Base-by-base conservation (phyloP, 2,888 invertebrate genomes). In the Schizaphis graminum region DNA sequence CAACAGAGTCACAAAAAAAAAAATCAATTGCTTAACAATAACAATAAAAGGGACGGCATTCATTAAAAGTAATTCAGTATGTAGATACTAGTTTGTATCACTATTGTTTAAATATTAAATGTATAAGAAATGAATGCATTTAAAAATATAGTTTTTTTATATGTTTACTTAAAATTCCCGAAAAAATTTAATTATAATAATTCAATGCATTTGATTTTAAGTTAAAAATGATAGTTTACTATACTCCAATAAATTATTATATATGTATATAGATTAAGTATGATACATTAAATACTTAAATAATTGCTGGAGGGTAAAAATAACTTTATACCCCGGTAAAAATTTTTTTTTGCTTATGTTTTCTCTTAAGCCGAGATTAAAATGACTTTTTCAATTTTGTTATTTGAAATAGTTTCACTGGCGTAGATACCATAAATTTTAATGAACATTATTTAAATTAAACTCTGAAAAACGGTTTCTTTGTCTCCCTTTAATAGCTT, bases 401-500 rank as follows among this genome's bases (percentile, higher is more conserved):
- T 13, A 89, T 57, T 89, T 28, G 13, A 89, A 89, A 89, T 89
- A 89, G 26, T 57, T 41, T 24, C 26, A 57, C 26, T 89, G 57
- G 28, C 56, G 28, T 26, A 89, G 56, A 89, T 41, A 89, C 41
- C 26, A 57, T 89, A 89, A 11, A 89, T 56, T 89, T 89, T 89
- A 89, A 89, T 57, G 57, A 89, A 89, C 56, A 89, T 56, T 56
- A 89, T 56, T 56, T 89, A 89, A 89, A 56, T 89, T 88, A 56
- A 89, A 56, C 26, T 89, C 89, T 28, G 41, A 56, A 57, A 89
- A 89, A 41, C 13, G 28, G 41, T 89, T 41, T 56, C 53, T 26
- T 35, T 41, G 41, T 56, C 41, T 89, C 56, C 41, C 41, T 41
- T 35, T 88, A 89, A 89, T 89, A 57, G 41, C 11, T 89, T 89